A percentile compares a stretch with the other conserved stretches of the same genome.
These are phyloP conservation scores for Laticauda laticaudata DNA, from an alignment of 2,113 vertebrate species.

Conservation along the genomic window DNA sequence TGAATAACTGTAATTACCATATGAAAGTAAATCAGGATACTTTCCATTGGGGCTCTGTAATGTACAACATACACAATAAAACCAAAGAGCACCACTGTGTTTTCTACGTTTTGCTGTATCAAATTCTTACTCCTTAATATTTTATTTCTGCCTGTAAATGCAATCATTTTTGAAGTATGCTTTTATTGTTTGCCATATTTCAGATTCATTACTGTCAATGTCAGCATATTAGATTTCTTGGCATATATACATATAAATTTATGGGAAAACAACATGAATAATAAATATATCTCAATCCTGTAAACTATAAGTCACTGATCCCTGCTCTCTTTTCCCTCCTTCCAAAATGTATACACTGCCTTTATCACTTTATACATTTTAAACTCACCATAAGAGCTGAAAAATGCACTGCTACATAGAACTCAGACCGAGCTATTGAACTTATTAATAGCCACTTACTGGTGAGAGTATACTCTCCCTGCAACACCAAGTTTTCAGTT, in stretches of 20 bases:
- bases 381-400: background rate
- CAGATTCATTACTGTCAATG: constrained; percentile 8
- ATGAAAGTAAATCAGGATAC: background rate
- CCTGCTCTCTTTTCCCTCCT: background rate
- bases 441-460: background rate
- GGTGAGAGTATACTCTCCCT: too few species aligned
- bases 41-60: background rate
- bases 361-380: background rate
- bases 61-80: constrained; percentile 17
- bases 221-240: constrained; percentile 18
- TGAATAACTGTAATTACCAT: background rate
- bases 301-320: background rate
- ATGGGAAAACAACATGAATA: constrained; percentile 10
- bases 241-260: background rate
- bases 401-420: background rate
- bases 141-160: constrained; percentile 34
- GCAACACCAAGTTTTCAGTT: background rate
- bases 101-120: constrained; percentile 15
- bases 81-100: constrained; percentile 11
- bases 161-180: constrained; percentile 23
- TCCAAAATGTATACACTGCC: constrained; percentile 17
- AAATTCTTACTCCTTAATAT: constrained; percentile 34
- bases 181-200: constrained; percentile 34
- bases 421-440: background rate
- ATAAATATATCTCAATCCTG: constrained; percentile 13